Evolutionary conservation across 1,140 invertebrate species (phyloP).

Genomic region (Drosophila ohnishii): DNA sequence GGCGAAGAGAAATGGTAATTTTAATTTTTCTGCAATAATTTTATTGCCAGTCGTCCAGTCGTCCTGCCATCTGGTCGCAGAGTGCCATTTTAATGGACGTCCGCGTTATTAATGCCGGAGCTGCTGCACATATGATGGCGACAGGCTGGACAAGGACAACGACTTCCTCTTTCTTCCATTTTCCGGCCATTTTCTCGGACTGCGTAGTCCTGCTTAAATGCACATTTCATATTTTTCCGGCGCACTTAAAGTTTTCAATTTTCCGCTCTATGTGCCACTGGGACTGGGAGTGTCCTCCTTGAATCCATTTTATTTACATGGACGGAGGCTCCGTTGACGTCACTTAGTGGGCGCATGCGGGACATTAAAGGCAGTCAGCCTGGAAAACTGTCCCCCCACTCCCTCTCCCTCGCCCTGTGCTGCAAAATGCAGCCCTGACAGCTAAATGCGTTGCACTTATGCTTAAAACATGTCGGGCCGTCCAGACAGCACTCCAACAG

Average conservation of each 20-base stretch:
- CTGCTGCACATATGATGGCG: slow-evolving; percentile 45
- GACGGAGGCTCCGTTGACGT: slow-evolving; percentile 41
- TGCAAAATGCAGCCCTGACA: slow-evolving; percentile 67
- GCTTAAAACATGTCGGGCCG: slow-evolving; percentile 78
- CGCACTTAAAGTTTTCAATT: slow-evolving; percentile 72
- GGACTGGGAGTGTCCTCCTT: slow-evolving; percentile 22
- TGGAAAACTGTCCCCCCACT: slow-evolving; percentile 22
- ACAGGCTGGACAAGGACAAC: slow-evolving; percentile 15
- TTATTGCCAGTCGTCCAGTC: slow-evolving; percentile 52
- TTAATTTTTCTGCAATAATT: slow-evolving; percentile 72
- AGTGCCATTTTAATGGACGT: slow-evolving; percentile 66
- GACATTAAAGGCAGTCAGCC: slow-evolving; percentile 68
- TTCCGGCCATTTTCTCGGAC: slow-evolving; percentile 26
- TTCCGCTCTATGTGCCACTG: slow-evolving; percentile 36
- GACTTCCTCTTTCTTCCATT: slow-evolving; percentile 27
- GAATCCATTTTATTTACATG: slow-evolving; percentile 69
- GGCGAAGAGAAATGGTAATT: slow-evolving; percentile 42
- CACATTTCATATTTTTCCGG: slow-evolving; percentile 68
- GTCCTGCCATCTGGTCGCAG: slow-evolving; percentile 30
- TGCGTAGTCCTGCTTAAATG: slow-evolving; percentile 39
- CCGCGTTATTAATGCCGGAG: slow-evolving; percentile 64
- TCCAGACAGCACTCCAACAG: slow-evolving; percentile 75
- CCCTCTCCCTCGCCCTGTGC: background rate
- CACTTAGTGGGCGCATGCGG: slow-evolving; percentile 47
- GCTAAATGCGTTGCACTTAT: slow-evolving; percentile 82